Evolutionary conservation across 2,797 vertebrate species (phyloP).

Genomic region (Hippoglossus hippoglossus): DNA sequence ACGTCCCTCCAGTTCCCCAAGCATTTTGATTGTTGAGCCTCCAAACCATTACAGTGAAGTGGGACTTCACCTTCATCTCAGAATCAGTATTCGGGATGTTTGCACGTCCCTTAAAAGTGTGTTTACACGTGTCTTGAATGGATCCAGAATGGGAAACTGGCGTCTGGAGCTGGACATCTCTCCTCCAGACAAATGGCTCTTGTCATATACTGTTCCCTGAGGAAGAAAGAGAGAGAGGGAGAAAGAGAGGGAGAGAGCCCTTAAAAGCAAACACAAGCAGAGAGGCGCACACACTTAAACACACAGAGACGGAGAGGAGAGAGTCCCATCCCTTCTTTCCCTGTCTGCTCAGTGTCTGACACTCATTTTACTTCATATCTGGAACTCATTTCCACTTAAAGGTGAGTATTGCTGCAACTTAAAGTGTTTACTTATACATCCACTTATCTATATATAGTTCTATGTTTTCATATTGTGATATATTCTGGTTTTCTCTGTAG

Average conservation of each 20-base stretch:
- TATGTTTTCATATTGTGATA: not conserved
- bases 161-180: conserved; percentile 16
- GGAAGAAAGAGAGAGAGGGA: conserved; percentile 21
- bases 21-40: too few relatives aligned
- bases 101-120: not conserved
- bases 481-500: conserved; percentile 11
- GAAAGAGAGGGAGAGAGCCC: conserved; percentile 35
- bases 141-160: conserved; percentile 22
- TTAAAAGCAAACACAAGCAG: conserved; percentile 49
- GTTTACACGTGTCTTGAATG: conserved; percentile 8
- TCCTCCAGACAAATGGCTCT: conserved; percentile 47
- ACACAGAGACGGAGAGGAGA: conserved; percentile 26
- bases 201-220: conserved; percentile 42
- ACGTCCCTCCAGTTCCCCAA: not conserved
- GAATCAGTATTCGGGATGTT: not conserved
- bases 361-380: conserved; percentile 13
- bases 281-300: conserved; percentile 28
- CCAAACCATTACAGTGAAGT: not conserved
- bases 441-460: not conserved
- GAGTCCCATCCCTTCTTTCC: conserved; percentile 33
- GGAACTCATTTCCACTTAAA: conserved; percentile 24
- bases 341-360: conserved; percentile 46
- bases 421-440: not conserved
- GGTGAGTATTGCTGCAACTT: conserved; percentile 24
- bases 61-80: not conserved